Evolutionary conservation across 2,113 vertebrate genomes (phyloP).

Genomic region (Xerus inauris): DNA sequence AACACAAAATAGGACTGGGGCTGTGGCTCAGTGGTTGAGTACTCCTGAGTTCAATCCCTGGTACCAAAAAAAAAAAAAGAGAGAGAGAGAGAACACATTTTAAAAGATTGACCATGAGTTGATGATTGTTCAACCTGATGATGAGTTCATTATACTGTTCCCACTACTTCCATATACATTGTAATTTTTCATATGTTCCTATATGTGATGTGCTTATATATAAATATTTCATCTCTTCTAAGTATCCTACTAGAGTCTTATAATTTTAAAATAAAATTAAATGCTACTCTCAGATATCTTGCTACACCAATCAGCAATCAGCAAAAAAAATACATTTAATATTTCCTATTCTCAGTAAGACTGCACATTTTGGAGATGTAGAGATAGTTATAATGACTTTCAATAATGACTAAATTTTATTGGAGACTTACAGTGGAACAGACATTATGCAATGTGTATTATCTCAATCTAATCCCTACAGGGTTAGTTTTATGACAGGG

Average conservation of each 20-base stretch:
- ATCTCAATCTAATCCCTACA: neutral
- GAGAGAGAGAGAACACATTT: too few species aligned
- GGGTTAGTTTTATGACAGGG: neutral
- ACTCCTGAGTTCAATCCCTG: too few species aligned
- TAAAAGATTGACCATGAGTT: neutral
- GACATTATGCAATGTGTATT: neutral
- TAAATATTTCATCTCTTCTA: neutral
- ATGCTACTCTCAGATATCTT: neutral
- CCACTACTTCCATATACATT: neutral
- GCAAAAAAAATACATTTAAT: neutral
- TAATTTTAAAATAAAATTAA: neutral
- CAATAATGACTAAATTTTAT: neutral
- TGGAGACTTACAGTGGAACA: neutral
- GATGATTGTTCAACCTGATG: neutral
- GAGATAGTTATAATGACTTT: neutral
- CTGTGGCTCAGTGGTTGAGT: too few species aligned
- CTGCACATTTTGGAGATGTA: neutral
- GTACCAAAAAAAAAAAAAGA: too few species aligned
- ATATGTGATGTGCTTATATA: neutral
- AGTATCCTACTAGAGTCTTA: neutral
- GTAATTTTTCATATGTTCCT: neutral
- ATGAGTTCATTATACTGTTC: neutral
- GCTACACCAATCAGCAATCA: neutral
- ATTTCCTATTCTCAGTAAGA: neutral
- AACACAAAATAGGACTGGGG: too few species aligned